Percentiles rank a stretch among this genome's conserved stretches.
These are phyloP conservation scores for Ctenodactylus gundi DNA, from an alignment of 2,113 vertebrate genomes.

Conservation along the genomic window DNA sequence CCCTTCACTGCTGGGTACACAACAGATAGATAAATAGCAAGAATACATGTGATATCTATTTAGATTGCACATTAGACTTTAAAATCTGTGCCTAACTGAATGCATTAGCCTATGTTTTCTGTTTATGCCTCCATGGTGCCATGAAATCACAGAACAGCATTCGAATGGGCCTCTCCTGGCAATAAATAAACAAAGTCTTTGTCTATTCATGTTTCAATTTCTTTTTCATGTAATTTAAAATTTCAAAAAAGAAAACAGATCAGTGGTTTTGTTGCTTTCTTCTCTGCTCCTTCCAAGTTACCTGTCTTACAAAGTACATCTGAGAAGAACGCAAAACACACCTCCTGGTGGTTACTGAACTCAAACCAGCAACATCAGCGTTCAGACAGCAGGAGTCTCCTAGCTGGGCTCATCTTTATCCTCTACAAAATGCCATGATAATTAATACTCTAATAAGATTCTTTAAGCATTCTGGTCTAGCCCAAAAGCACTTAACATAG, in stretches of 20 bases:
- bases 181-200: conserved; percentile 88
- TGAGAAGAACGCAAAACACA: conserved; percentile 78
- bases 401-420: conserved; percentile 47
- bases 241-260: conserved; percentile 81
- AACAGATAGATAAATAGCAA: conserved; percentile 83
- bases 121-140: conserved; percentile 86
- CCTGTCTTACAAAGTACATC: conserved; percentile 45
- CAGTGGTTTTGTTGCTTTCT: neutral
- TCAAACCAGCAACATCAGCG: conserved; percentile 3
- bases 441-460: conserved; percentile 79
- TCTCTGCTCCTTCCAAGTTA: conserved; percentile 50
- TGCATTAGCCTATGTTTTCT: conserved; percentile 86
- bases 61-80: conserved; percentile 86
- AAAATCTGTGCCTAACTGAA: conserved; percentile 85
- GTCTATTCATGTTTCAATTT: conserved; percentile 83
- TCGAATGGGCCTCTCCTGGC: conserved; percentile 82
- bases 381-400: neutral
- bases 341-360: conserved; percentile 77
- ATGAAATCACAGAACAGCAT: conserved; percentile 85
- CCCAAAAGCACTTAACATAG: conserved; percentile 80
- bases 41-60: conserved; percentile 83
- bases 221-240: conserved; percentile 80
- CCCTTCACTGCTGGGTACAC: conserved; percentile 62
- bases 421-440: conserved; percentile 68
- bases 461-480: conserved; percentile 77